Conservation (phyloP, 2,113 vertebrate genomes). For the Synchiropus splendidus region DNA sequence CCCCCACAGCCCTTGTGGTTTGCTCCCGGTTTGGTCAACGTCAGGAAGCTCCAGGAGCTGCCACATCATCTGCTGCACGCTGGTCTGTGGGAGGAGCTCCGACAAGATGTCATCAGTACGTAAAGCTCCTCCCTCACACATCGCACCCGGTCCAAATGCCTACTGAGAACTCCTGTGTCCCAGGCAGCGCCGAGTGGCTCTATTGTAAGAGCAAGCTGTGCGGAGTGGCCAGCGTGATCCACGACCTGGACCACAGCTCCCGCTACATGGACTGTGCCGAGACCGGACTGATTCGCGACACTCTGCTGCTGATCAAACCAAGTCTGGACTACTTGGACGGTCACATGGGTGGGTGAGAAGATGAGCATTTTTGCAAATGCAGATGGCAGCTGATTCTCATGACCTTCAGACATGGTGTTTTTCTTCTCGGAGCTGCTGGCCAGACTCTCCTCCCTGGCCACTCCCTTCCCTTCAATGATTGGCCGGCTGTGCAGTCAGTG, state of each 20-base stretch:
- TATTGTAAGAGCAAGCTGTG: slow-evolving; percentile 59
- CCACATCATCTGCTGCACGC: slow-evolving; percentile 66
- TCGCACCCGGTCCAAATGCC: neutral
- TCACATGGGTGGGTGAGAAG: slow-evolving; percentile 48
- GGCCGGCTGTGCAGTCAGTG: slow-evolving; percentile 69
- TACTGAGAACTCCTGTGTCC: neutral
- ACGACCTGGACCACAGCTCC: slow-evolving; percentile 67
- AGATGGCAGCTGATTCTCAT: neutral
- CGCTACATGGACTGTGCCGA: slow-evolving; percentile 58
- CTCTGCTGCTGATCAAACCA: slow-evolving; percentile 66
- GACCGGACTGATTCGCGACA: slow-evolving; percentile 58
- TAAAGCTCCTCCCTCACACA: neutral
- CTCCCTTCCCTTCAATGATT: slow-evolving; percentile 47
- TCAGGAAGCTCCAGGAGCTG: slow-evolving; percentile 72
- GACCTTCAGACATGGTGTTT: slow-evolving; percentile 50
- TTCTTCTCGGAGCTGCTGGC: slow-evolving; percentile 66
- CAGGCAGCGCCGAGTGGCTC: slow-evolving; percentile 77
- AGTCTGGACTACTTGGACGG: slow-evolving; percentile 53
- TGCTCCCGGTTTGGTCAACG: slow-evolving; percentile 59
- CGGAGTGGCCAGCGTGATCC: slow-evolving; percentile 58
- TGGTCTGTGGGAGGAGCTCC: slow-evolving; percentile 61
- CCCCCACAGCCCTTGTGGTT: slow-evolving; percentile 75
- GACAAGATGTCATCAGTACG: slow-evolving; percentile 68
- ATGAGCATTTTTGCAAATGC: neutral
- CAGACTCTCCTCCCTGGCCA: slow-evolving; percentile 55